phyloP scores from a whole-genome alignment of 2,113 vertebrate species.

The Dermatemys mawii region DNA sequence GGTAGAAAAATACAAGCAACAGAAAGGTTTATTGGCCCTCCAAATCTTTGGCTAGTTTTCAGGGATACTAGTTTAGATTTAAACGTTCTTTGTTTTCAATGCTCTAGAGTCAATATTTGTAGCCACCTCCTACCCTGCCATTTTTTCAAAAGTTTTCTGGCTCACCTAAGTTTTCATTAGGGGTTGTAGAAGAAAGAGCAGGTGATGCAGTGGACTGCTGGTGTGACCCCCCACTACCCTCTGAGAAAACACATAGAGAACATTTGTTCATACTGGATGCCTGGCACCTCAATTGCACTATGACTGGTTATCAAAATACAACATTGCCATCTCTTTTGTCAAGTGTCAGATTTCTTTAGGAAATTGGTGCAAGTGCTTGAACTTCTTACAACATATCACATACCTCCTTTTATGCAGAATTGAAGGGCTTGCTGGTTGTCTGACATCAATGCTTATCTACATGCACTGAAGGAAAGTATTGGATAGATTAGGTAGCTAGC shows the following conservation, averaged over 20 bases:
- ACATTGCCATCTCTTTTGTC: not conserved
- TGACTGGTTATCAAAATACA: not conserved
- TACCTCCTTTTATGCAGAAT: slow-evolving; percentile 17
- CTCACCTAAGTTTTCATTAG: slow-evolving; percentile 18
- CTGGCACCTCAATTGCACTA: not conserved
- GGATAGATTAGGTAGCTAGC: slow-evolving; percentile 40
- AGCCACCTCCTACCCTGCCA: not conserved
- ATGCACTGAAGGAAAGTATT: slow-evolving; percentile 56
- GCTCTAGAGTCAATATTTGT: not conserved
- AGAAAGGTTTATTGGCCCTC: slow-evolving; percentile 35
- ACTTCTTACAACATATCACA: slow-evolving; percentile 45
- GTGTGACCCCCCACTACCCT: not conserved
- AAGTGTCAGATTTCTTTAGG: not conserved
- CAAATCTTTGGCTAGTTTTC: slow-evolving; percentile 39
- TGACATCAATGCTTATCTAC: slow-evolving; percentile 55
- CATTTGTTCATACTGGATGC: accelerated
- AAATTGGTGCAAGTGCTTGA: not conserved
- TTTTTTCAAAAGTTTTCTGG: slow-evolving; percentile 56
- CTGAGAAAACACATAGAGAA: not conserved
- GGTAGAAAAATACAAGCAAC: not conserved
- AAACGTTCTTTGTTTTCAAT: slow-evolving; percentile 55
- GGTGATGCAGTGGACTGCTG: not conserved
- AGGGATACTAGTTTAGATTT: slow-evolving; percentile 14
- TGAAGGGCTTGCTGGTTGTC: slow-evolving; percentile 48
- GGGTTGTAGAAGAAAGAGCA: not conserved